Evolutionary conservation across 2,797 vertebrate genomes (phyloP).

Genomic region (Pseudotriccus pelzelni): DNA sequence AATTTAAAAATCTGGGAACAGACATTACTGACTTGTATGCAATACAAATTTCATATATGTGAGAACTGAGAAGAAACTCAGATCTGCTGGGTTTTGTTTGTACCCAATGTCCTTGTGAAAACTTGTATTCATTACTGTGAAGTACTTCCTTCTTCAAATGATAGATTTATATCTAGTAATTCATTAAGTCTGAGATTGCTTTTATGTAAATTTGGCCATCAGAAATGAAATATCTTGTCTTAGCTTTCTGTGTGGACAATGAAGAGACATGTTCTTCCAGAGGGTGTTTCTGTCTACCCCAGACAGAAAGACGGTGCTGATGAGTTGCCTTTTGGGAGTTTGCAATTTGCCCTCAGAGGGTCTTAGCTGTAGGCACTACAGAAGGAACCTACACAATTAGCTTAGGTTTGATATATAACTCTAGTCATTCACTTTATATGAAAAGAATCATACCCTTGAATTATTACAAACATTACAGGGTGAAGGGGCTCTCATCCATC

Average conservation of each 20-base stretch:
- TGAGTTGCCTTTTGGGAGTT: not conserved
- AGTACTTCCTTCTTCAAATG: not conserved
- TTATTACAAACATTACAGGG: not conserved
- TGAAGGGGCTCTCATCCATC: not conserved
- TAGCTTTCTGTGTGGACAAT: not conserved
- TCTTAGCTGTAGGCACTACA: not conserved
- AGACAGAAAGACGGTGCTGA: not conserved
- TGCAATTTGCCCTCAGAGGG: not conserved
- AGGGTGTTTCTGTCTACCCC: not conserved
- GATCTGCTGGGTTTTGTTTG: not conserved
- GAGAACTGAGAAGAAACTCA: not conserved
- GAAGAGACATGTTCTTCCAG: not conserved
- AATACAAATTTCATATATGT: not conserved
- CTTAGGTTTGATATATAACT: not conserved
- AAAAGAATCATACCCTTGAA: not conserved
- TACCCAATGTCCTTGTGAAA: not conserved
- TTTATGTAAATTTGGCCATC: conserved; percentile 48
- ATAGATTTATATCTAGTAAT: conserved; percentile 38
- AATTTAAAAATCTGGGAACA: not conserved
- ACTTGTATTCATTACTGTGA: not conserved
- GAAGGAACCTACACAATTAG: not conserved
- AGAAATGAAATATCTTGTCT: not conserved
- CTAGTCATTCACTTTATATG: not conserved
- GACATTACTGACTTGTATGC: not conserved
- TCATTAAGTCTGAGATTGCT: conserved; percentile 52